Evolutionary conservation across 1,140 invertebrate species (phyloP).

Genomic region (Lutraria rhynchaena): DNA sequence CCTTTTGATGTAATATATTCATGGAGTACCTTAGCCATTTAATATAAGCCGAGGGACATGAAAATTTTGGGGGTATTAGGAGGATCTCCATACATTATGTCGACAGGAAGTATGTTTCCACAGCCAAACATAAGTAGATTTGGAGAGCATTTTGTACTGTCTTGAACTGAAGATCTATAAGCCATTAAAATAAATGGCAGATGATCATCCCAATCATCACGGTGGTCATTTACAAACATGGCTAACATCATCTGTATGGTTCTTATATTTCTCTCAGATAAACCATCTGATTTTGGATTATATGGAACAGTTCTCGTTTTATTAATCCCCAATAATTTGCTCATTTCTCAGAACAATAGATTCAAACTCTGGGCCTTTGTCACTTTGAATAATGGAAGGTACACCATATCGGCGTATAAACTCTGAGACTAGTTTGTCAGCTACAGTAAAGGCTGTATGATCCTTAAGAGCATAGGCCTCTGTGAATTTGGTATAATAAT

Average conservation of each 20-base stretch:
- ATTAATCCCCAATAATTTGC: conserved; percentile 55
- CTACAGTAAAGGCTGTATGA: conserved; percentile 35
- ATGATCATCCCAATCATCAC: too few species aligned
- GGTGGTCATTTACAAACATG: too few species aligned
- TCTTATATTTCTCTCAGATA: conserved; percentile 16
- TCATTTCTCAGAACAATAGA: conserved; percentile 60
- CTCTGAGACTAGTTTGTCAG: conserved; percentile 37
- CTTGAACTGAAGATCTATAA: too few species aligned
- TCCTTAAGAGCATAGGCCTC: conserved; percentile 66
- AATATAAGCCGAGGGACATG: conserved; percentile 9
- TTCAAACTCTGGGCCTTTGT: conserved; percentile 77
- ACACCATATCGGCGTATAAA: conserved; percentile 74
- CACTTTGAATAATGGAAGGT: conserved; percentile 76
- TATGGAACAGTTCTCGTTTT: conserved; percentile 61
- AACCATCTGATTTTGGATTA: conserved; percentile 26
- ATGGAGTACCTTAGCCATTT: conserved; percentile 12
- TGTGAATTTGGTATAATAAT: conserved; percentile 70
- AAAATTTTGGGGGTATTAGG: background rate
- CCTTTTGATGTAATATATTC: conserved; percentile 2
- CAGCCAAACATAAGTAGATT: too few species aligned
- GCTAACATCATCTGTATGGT: too few species aligned
- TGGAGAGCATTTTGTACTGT: too few species aligned
- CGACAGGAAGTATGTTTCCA: too few species aligned
- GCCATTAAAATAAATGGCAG: too few species aligned
- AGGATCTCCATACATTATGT: too few species aligned